Conservation (phyloP, 1,140 invertebrate genomes). For the Leptopilina clavipes region DNA sequence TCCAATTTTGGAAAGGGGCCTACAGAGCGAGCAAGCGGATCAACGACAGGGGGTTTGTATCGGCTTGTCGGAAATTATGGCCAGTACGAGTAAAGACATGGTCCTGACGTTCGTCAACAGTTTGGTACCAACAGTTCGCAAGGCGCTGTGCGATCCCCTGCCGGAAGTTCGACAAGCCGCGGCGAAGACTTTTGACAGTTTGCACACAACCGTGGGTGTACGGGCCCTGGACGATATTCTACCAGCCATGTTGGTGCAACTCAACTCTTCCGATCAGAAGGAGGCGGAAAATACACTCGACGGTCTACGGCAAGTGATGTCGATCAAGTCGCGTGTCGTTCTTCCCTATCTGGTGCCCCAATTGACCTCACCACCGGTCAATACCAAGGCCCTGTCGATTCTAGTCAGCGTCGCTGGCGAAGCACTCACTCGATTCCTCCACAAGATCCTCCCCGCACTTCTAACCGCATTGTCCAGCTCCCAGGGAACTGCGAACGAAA, state of each 20-base stretch:
- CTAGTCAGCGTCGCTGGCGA: conserved; percentile 95
- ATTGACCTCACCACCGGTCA: conserved; percentile 89
- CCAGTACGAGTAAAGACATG: conserved; percentile 96
- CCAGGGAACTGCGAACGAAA: conserved; percentile 82
- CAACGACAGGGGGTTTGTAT: conserved; percentile 99
- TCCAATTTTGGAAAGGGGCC: conserved; percentile 94
- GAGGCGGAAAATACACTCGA: conserved; percentile 92
- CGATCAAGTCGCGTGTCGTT: conserved; percentile 95
- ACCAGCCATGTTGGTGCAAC: conserved; percentile 89
- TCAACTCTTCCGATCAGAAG: conserved; percentile 85
- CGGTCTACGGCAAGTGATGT: conserved; percentile 96
- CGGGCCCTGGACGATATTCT: conserved; percentile 98
- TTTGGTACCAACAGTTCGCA: conserved; percentile 96
- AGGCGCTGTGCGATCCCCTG: conserved; percentile 94
- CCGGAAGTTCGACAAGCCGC: conserved; percentile 95
- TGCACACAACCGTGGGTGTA: conserved; percentile 95
- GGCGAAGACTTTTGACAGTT: conserved; percentile 96
- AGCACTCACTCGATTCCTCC: conserved; percentile 91
- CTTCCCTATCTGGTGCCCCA: conserved; percentile 97
- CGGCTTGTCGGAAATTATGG: conserved; percentile 98
- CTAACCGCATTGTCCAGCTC: conserved; percentile 84
- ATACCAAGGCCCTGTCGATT: conserved; percentile 94
- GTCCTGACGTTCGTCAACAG: conserved; percentile 95
- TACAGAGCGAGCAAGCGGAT: conserved; percentile 92
- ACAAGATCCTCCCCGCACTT: conserved; percentile 93